Conservation (phyloP, 2,888 invertebrate genomes). For the Lasius platythorax region DNA sequence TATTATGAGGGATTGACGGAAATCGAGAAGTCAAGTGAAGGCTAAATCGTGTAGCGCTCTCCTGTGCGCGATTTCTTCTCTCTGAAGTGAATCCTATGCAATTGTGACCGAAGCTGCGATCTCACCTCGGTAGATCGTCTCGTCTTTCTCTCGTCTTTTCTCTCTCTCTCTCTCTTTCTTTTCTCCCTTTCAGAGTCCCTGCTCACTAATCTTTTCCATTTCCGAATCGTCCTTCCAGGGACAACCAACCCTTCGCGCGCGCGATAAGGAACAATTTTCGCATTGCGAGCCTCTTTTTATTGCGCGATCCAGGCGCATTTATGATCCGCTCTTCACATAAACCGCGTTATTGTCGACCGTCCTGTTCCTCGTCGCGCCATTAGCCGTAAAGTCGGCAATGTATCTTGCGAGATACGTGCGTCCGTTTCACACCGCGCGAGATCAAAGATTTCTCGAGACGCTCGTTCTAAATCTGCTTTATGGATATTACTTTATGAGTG, state of each 20-base stretch:
- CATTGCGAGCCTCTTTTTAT: conserved; percentile 56
- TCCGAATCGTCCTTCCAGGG: conserved; percentile 39
- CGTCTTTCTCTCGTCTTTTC: neutral
- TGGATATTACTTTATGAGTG: neutral
- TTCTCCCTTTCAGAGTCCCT: neutral
- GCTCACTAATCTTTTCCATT: conserved; percentile 49
- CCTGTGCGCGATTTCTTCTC: too few species aligned
- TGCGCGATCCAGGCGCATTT: conserved; percentile 57
- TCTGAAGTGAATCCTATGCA: conserved; percentile 2
- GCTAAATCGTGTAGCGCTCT: neutral
- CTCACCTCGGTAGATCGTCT: conserved; percentile 15
- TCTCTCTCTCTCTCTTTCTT: too few species aligned
- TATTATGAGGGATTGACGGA: conserved; percentile 37
- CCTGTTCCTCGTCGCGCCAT: conserved; percentile 34
- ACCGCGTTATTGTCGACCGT: conserved; percentile 47
- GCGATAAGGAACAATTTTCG: conserved; percentile 59
- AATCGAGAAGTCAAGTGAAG: conserved; percentile 35
- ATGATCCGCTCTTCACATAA: conserved; percentile 54
- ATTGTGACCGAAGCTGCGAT: conserved; percentile 9
- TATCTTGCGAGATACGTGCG: conserved; percentile 9
- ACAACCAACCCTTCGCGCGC: conserved; percentile 42
- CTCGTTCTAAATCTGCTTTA: neutral
- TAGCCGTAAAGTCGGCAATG: conserved; percentile 21
- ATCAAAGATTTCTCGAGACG: neutral
- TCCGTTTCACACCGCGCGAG: neutral